Conservation (phyloP, 2,888 invertebrate genomes). For the Pyrochroa serraticornis region DNA sequence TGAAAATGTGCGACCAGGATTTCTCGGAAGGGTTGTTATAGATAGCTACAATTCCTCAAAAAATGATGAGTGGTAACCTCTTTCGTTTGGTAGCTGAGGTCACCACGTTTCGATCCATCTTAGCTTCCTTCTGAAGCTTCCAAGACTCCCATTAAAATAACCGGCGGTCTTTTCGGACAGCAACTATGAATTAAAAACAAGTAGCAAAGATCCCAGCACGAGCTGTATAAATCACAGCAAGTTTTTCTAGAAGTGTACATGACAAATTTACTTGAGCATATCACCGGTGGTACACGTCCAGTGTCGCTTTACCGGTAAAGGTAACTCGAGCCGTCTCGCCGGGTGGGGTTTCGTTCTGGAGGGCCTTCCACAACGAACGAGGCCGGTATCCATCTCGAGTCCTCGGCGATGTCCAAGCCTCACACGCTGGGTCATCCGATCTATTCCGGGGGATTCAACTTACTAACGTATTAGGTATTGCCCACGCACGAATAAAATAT, state of each 20-base stretch:
- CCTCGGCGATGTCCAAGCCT: slow-evolving; percentile 15
- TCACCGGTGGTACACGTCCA: slow-evolving; percentile 49
- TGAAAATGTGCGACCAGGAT: no score
- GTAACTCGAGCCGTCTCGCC: slow-evolving; percentile 50
- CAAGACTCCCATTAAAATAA: no score
- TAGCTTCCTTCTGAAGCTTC: no score
- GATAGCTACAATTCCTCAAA: no score
- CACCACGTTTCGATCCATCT: no score
- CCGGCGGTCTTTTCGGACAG: neutral
- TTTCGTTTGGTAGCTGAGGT: no score
- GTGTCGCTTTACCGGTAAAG: slow-evolving; percentile 47
- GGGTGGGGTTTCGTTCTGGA: slow-evolving; percentile 50
- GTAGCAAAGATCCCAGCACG: slow-evolving; percentile 38
- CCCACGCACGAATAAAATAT: no score
- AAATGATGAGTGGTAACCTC: no score
- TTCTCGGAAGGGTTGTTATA: no score
- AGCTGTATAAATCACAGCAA: slow-evolving; percentile 45
- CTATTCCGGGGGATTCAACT: neutral
- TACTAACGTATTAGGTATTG: neutral
- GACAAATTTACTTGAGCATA: slow-evolving; percentile 55
- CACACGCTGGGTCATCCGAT: slow-evolving; percentile 1
- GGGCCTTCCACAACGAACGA: slow-evolving; percentile 31
- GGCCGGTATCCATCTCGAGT: slow-evolving; percentile 9
- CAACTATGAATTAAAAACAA: slow-evolving; percentile 27
- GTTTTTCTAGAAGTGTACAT: slow-evolving; percentile 49